These are phyloP conservation scores for Oreochromis spilurus DNA, from an alignment of 2,113 vertebrate species.

Conservation along the genomic window DNA sequence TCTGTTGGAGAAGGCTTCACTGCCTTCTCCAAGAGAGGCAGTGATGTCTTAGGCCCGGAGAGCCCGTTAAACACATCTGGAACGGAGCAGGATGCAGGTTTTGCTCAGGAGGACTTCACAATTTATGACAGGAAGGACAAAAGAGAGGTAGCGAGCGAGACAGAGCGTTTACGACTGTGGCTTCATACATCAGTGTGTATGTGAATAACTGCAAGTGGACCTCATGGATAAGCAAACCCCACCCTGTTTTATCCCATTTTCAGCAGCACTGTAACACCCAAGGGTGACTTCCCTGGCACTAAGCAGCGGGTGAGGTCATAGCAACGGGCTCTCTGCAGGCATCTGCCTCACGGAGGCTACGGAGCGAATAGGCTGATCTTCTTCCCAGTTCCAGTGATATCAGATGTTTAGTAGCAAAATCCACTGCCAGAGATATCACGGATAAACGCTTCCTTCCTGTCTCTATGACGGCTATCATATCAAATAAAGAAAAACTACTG, in stretches of 20 bases:
- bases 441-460: slow-evolving; percentile 52
- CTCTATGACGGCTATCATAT: slow-evolving; percentile 9
- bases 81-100: slow-evolving; percentile 10
- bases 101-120: slow-evolving; percentile 19
- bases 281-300: background rate
- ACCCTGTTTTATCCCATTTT: background rate
- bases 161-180: background rate
- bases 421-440: background rate
- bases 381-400: slow-evolving; percentile 20
- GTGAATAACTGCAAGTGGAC: background rate
- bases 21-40: background rate
- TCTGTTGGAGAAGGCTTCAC: background rate
- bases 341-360: background rate
- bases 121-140: slow-evolving; percentile 51
- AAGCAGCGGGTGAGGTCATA: slow-evolving; percentile 35
- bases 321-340: background rate
- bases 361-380: slow-evolving; percentile 11
- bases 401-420: slow-evolving; percentile 8
- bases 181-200: background rate
- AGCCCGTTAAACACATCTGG: slow-evolving; percentile 61
- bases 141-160: background rate
- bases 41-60: slow-evolving; percentile 18
- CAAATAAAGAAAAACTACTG: slow-evolving; percentile 20
- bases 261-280: slow-evolving; percentile 1
- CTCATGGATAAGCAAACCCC: slow-evolving; percentile 1